Conservation (phyloP, 2,797 vertebrate species). For the Acanthis flammea region DNA sequence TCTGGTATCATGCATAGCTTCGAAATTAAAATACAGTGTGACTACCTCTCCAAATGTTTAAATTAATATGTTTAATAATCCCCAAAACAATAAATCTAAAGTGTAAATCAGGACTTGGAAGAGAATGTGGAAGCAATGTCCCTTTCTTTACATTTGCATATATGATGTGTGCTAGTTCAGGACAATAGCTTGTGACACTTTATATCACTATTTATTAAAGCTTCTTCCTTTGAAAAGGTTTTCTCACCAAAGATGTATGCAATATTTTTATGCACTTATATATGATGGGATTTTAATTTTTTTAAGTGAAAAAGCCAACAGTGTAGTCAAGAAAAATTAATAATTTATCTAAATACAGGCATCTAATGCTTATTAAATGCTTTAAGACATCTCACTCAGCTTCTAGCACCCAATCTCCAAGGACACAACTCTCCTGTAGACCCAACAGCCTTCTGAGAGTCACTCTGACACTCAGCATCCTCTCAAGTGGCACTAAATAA, state of each 20-base stretch:
- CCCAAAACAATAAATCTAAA: neutral
- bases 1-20: constrained; percentile 26
- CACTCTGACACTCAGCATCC: neutral
- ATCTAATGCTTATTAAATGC: neutral
- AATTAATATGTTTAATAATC: constrained; percentile 13
- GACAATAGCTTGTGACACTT: neutral
- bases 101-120: neutral
- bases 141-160: neutral
- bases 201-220: neutral
- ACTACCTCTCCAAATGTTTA: constrained; percentile 6
- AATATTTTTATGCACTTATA: neutral
- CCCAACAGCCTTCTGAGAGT: neutral
- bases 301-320: fast-evolving
- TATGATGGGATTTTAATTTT: neutral
- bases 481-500: neutral
- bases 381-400: neutral
- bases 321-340: neutral
- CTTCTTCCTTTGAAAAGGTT: neutral
- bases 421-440: neutral
- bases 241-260: neutral
- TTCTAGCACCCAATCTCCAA: neutral
- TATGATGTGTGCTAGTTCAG: neutral
- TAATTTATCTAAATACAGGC: neutral
- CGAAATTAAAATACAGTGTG: constrained; percentile 50
- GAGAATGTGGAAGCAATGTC: neutral